A percentile compares a stretch with the other conserved stretches of the same genome.
These are phyloP conservation scores for Drymodes brunneopygia DNA, from an alignment of 2,113 vertebrate genomes.

Conservation along the genomic window DNA sequence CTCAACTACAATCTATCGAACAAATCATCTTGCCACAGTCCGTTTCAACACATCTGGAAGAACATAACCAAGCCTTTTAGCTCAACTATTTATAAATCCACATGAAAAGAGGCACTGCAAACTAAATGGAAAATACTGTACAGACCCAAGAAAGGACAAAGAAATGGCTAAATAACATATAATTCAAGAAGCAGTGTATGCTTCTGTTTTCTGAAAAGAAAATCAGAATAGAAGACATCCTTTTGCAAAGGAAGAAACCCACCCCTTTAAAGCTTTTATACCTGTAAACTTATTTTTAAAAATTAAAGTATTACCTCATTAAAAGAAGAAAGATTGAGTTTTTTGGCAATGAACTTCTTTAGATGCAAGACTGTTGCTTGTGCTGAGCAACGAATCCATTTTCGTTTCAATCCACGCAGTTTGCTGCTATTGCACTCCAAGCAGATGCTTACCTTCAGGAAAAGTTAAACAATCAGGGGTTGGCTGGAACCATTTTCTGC, in stretches of 20 bases:
- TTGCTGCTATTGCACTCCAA: conserved; percentile 99
- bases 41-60: not conserved
- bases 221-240: not conserved
- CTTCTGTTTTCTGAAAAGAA: not conserved
- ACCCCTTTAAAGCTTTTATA: not conserved
- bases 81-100: not conserved
- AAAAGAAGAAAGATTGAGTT: conserved; percentile 97
- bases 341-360: conserved; percentile 99
- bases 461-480: not conserved
- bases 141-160: not conserved
- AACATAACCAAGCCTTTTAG: not conserved
- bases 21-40: not conserved
- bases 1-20: not conserved
- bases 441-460: conserved; percentile 92
- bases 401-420: conserved; percentile 91
- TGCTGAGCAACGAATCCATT: conserved; percentile 98
- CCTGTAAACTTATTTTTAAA: not conserved
- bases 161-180: not conserved
- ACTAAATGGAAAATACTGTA: not conserved
- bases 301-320: conserved; percentile 85
- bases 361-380: conserved; percentile 97
- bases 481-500: not conserved
- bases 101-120: not conserved
- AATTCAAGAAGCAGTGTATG: not conserved
- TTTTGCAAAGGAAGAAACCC: not conserved